Evolutionary conservation across 2,113 vertebrate genomes (phyloP).

Genomic region (Pituophis catenifer): DNA sequence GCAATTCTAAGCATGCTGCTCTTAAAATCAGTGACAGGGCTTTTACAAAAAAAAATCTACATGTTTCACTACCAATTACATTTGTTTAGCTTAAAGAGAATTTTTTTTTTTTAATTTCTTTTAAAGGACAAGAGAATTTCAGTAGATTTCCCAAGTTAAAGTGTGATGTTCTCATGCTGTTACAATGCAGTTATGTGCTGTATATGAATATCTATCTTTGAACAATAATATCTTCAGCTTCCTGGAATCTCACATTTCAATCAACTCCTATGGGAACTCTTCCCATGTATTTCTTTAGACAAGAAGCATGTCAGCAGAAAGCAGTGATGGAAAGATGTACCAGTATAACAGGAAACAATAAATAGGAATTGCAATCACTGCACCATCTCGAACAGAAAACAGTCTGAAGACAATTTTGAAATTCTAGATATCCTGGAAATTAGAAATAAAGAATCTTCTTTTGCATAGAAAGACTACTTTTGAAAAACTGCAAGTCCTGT

Average conservation of each 20-base stretch:
- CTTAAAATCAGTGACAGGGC: neutral
- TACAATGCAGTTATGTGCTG: neutral
- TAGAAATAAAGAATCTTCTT: neutral
- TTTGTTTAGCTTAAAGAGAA: neutral
- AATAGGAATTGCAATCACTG: neutral
- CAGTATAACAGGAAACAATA: neutral
- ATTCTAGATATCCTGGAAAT: neutral
- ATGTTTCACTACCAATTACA: neutral
- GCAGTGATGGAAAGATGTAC: neutral
- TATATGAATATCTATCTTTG: neutral
- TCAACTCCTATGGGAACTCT: neutral
- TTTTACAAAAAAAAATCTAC: neutral
- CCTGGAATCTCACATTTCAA: neutral
- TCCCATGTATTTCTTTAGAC: neutral
- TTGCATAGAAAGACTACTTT: neutral
- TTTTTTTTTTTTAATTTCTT: neutral
- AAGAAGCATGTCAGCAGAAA: neutral
- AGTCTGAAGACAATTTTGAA: neutral
- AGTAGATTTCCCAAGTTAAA: neutral
- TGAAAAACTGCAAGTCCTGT: neutral
- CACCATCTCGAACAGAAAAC: neutral
- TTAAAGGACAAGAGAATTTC: neutral
- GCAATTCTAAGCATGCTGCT: neutral
- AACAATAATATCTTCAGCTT: neutral
- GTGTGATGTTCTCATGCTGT: neutral